Evolutionary conservation across 2,888 invertebrate species (phyloP).

Genomic region (Pristionchus fissidentatus): DNA sequence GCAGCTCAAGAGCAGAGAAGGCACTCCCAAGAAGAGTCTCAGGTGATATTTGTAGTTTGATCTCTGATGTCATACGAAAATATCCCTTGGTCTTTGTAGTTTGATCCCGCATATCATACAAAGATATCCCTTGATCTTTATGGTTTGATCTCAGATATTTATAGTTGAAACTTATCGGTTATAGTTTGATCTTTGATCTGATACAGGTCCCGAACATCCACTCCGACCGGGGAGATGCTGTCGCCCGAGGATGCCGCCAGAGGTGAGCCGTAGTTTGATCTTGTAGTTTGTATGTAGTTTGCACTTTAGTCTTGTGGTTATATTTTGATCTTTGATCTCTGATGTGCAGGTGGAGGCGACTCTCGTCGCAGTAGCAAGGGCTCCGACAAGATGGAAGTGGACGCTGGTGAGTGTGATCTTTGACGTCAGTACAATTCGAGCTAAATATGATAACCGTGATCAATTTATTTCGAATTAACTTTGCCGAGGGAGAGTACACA

Average conservation of each 20-base stretch:
- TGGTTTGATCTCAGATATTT: neutral
- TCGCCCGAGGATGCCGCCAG: slow-evolving; percentile 60
- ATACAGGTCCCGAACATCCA: slow-evolving; percentile 68
- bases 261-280: slow-evolving; percentile 16
- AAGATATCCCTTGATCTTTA: too few species aligned
- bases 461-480: too few species aligned
- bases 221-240: slow-evolving; percentile 68
- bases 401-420: slow-evolving; percentile 48
- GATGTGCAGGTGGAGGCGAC: slow-evolving; percentile 27
- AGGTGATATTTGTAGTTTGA: slow-evolving; percentile 50
- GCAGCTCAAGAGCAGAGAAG: slow-evolving; percentile 60
- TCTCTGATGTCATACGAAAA: neutral
- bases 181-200: too few species aligned
- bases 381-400: slow-evolving; percentile 61
- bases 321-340: slow-evolving; percentile 11
- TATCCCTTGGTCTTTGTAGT: neutral
- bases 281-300: neutral
- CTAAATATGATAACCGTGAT: neutral
- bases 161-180: neutral
- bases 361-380: slow-evolving; percentile 30
- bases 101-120: neutral
- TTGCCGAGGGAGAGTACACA: too few species aligned
- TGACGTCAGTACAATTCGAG: neutral
- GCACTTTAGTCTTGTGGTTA: neutral
- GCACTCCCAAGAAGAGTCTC: slow-evolving; percentile 71